Conservation (phyloP, 64 coral and sea anemone genomes). For the Montipora sp. region DNA sequence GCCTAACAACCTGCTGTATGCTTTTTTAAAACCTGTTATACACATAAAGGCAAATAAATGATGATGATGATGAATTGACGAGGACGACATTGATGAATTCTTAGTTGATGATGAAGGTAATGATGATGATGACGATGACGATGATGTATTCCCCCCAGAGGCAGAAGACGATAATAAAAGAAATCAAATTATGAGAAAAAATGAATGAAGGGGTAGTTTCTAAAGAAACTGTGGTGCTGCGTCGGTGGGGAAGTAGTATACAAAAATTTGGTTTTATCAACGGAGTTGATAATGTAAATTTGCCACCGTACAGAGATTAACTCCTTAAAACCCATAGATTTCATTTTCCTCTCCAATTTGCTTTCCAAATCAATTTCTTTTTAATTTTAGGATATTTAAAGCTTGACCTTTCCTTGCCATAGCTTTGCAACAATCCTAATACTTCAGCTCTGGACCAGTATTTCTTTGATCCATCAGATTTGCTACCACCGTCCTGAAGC, state of each 20-base stretch:
- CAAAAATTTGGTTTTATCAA: too few species aligned
- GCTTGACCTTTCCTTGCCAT: neutral
- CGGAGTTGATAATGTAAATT: too few species aligned
- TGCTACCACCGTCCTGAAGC: neutral
- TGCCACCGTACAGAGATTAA: neutral
- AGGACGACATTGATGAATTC: neutral
- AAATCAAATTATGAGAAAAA: conserved; percentile 16
- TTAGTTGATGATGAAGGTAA: neutral
- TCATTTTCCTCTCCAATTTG: neutral
- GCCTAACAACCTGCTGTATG: too few species aligned
- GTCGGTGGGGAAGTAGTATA: too few species aligned
- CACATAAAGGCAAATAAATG: too few species aligned
- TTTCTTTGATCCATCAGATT: neutral
- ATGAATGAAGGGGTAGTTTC: too few species aligned
- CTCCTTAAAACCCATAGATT: neutral
- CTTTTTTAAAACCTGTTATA: too few species aligned
- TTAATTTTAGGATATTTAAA: conserved; percentile 9
- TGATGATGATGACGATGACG: neutral
- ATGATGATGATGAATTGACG: neutral
- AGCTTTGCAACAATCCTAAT: neutral
- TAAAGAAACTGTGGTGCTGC: too few species aligned
- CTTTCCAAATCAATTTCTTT: neutral
- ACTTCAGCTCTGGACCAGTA: neutral
- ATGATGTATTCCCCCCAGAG: conserved; percentile 11
- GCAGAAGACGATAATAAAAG: neutral